Percentiles rank a stretch among this genome's conserved stretches.
These are phyloP conservation scores for Nomada hirtipes DNA, from an alignment of 2,888 invertebrate genomes.

Conservation along the genomic window DNA sequence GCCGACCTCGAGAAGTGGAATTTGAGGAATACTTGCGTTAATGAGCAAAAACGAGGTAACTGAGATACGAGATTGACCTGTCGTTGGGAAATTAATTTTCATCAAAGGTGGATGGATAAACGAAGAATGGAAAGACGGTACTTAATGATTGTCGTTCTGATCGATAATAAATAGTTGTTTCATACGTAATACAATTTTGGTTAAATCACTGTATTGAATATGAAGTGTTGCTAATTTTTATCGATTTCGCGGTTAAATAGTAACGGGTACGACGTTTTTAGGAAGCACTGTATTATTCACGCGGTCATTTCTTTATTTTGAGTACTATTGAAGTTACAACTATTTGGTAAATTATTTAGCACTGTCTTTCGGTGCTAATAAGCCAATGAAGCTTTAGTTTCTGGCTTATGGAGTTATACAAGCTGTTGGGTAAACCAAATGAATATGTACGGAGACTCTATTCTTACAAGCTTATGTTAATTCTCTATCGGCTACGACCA, in stretches of 20 bases:
- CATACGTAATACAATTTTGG: no score
- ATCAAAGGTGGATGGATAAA: not conserved
- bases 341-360: not conserved
- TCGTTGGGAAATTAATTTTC: not conserved
- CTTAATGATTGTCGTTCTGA: not conserved
- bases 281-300: no score
- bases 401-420: no score
- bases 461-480: no score
- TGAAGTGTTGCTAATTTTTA: no score
- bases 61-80: not conserved
- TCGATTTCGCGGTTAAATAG: not conserved
- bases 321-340: not conserved
- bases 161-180: not conserved
- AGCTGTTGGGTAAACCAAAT: no score
- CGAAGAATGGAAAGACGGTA: not conserved
- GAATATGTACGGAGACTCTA: no score
- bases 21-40: constrained; percentile 24
- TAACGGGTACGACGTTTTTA: not conserved
- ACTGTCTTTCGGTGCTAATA: not conserved
- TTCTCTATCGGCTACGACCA: no score
- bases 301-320: not conserved
- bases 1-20: constrained; percentile 19
- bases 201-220: no score
- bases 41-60: constrained; percentile 4
- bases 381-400: no score